Percentiles rank a stretch among this genome's conserved stretches.
Evolutionary conservation across 37 sponge, comb jelly and placozoan species (phyloP).

Genomic region (Eunapius fragilis): DNA sequence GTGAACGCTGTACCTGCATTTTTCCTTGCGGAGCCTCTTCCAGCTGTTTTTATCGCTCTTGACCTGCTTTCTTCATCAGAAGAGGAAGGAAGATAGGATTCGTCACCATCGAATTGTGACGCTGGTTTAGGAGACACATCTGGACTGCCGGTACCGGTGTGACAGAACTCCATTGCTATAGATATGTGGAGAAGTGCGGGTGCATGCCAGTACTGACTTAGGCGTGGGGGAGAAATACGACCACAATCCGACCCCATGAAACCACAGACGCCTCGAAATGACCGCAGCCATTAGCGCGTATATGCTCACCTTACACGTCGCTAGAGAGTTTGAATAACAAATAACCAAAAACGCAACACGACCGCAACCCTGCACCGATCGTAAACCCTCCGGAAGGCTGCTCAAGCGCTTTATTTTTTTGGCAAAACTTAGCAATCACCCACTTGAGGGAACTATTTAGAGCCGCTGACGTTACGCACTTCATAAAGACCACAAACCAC

Average conservation of each 20-base stretch:
- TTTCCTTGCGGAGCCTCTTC: not conserved
- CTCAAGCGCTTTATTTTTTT: not conserved
- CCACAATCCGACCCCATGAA: not conserved
- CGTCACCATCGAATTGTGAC: not conserved
- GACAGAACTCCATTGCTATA: not conserved
- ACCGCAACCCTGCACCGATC: not conserved
- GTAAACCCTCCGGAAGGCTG: not conserved
- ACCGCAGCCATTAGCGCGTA: not conserved
- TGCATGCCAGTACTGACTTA: not conserved
- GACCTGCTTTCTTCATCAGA: not conserved
- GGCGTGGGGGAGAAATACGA: not conserved
- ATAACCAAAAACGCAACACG: not conserved
- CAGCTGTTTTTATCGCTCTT: not conserved
- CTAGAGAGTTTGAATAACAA: not conserved
- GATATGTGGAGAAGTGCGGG: not conserved
- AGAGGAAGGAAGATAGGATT: not conserved
- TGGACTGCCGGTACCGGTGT: not conserved
- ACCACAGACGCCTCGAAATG: not conserved
- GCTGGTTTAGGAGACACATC: not conserved
- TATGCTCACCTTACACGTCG: not conserved
- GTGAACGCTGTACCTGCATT: not conserved
- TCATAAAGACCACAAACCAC: not conserved
- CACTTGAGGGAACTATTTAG: not conserved
- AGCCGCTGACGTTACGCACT: not conserved
- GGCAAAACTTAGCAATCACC: not conserved